A percentile compares a stretch with the other conserved stretches of the same genome.
These are phyloP conservation scores for Ciconia boyciana DNA, from an alignment of 2,113 vertebrate genomes.

Conservation along the genomic window DNA sequence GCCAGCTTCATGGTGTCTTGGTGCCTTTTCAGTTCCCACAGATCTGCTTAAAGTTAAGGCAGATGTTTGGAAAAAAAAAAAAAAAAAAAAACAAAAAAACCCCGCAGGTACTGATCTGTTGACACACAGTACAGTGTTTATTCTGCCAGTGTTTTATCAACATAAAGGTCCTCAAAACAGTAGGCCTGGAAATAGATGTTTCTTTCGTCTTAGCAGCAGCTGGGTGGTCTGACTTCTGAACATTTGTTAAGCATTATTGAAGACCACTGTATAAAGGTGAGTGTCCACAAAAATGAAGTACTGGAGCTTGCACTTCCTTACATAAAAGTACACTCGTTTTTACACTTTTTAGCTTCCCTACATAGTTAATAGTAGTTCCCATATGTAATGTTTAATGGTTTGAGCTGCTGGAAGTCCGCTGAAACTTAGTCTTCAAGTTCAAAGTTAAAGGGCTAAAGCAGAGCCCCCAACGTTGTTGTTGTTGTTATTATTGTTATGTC, in stretches of 20 bases:
- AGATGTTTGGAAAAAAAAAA: neutral
- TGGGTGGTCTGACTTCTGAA: neutral
- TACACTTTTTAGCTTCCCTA: neutral
- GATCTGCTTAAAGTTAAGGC: neutral
- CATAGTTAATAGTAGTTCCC: neutral
- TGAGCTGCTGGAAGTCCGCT: neutral
- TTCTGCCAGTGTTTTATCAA: neutral
- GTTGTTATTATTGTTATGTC: neutral
- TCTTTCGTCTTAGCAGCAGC: neutral
- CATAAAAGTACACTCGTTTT: neutral
- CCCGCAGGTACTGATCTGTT: neutral
- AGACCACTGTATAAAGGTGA: neutral
- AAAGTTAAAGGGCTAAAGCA: neutral
- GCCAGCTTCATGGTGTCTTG: neutral
- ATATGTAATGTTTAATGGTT: neutral
- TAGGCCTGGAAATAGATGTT: neutral
- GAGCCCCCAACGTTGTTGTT: neutral
- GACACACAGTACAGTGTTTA: neutral
- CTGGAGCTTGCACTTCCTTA: neutral
- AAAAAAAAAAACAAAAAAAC: neutral
- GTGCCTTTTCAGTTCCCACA: neutral
- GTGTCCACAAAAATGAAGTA: neutral
- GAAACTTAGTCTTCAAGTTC: neutral
- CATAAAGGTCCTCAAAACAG: neutral
- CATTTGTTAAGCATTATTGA: slow-evolving; percentile 5